Percentiles rank a stretch among this genome's conserved stretches.
phyloP scores from a whole-genome alignment of 1,140 invertebrate genomes.

The Tetramorium simillimum region DNA sequence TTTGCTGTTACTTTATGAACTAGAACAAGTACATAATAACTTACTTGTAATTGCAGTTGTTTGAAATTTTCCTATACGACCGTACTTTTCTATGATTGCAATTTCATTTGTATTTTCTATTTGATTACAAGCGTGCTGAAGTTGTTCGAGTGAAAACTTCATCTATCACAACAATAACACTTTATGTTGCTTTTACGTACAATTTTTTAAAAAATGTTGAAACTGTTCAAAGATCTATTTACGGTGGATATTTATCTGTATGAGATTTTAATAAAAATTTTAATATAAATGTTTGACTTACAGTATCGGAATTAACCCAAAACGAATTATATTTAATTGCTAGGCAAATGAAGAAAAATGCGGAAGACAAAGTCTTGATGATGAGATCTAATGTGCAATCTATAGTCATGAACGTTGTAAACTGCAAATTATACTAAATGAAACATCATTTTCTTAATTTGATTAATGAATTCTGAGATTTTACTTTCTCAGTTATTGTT shows the following conservation, averaged over 20 bases:
- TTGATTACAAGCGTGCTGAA: background rate
- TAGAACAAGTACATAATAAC: background rate
- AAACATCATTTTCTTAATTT: background rate
- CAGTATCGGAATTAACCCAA: background rate
- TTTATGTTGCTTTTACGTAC: background rate
- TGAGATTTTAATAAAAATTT: background rate
- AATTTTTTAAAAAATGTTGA: too few relatives aligned
- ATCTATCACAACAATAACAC: background rate
- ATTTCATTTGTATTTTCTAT: background rate
- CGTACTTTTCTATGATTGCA: background rate
- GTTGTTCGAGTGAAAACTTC: background rate
- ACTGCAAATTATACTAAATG: background rate
- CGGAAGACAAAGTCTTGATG: background rate
- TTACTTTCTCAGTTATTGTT: background rate
- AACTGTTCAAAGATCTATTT: background rate
- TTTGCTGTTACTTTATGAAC: background rate
- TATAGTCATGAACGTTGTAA: background rate
- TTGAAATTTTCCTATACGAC: background rate
- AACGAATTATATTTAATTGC: conserved; percentile 17
- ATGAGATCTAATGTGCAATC: background rate
- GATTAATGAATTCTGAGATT: background rate
- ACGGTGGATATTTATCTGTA: background rate
- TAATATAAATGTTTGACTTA: background rate
- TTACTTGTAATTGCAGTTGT: background rate
- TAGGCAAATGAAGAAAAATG: background rate